Evolutionary conservation across 2,797 vertebrate species (phyloP).

Genomic region (Gambelia wislizenii): DNA sequence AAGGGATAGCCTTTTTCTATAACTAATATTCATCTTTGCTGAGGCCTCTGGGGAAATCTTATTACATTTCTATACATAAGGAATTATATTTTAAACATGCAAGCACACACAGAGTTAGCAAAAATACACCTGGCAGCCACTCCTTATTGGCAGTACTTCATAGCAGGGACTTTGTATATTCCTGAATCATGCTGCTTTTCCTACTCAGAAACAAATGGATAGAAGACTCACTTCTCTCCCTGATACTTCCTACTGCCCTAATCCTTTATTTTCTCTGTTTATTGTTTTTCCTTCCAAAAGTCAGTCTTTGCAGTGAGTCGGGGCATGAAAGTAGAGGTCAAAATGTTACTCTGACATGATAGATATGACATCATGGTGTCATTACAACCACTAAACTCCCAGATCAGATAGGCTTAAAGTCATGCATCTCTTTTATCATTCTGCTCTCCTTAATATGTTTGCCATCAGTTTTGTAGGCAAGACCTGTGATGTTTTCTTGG

Average conservation of each 20-base stretch:
- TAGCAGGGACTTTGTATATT: neutral
- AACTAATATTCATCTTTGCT: neutral
- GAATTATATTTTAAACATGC: neutral
- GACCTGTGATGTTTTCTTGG: constrained; percentile 50
- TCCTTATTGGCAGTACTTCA: neutral
- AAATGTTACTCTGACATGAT: neutral
- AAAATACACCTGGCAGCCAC: neutral
- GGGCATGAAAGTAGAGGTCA: neutral
- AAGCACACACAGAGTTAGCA: neutral
- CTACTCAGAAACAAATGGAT: neutral
- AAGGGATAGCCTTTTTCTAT: neutral
- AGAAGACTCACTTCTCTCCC: neutral
- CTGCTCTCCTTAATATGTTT: constrained; percentile 22
- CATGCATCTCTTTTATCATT: neutral
- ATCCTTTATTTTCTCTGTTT: neutral
- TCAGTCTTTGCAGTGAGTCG: neutral
- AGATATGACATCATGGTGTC: neutral
- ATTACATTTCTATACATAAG: neutral
- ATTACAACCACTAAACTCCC: neutral
- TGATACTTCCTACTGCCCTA: neutral
- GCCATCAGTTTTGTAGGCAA: constrained; percentile 31
- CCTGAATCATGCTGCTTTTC: neutral
- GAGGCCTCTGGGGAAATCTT: neutral
- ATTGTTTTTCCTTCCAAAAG: constrained; percentile 1
- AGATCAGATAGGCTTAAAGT: neutral